phyloP scores from a whole-genome alignment of 2,888 invertebrate genomes.

The Apamea monoglypha region DNA sequence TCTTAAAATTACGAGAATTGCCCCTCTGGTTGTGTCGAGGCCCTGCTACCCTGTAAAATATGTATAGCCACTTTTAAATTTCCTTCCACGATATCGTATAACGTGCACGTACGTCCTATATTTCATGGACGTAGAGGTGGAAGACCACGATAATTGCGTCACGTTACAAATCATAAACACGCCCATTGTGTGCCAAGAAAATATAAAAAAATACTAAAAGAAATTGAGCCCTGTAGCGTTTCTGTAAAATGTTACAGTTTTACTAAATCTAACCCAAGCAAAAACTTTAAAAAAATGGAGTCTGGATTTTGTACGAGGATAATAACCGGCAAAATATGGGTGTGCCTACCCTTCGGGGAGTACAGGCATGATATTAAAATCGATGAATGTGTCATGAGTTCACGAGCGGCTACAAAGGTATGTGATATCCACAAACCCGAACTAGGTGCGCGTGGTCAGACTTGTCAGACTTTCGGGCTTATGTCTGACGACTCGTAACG shows the following conservation, averaged over 20 bases:
- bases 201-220: neutral
- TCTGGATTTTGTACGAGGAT: conserved; percentile 2
- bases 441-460: too few species aligned
- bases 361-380: neutral
- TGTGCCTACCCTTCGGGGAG: neutral
- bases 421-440: neutral
- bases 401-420: neutral
- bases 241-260: neutral
- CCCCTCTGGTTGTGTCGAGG: too few species aligned
- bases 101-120: too few species aligned
- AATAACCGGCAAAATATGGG: neutral
- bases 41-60: too few species aligned
- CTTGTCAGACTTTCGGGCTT: too few species aligned
- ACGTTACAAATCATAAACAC: neutral
- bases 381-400: conserved; percentile 14
- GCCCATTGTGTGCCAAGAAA: neutral
- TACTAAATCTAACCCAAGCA: neutral
- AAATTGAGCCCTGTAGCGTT: neutral
- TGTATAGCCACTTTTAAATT: too few species aligned
- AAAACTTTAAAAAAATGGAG: neutral
- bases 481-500: too few species aligned
- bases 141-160: too few species aligned
- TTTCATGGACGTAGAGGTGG: too few species aligned
- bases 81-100: too few species aligned
- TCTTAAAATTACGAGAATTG: too few species aligned